A percentile compares a stretch with the other conserved stretches of the same genome.
Evolutionary conservation across 2,888 invertebrate genomes (phyloP).

Genomic region (Odontothrips loti): DNA sequence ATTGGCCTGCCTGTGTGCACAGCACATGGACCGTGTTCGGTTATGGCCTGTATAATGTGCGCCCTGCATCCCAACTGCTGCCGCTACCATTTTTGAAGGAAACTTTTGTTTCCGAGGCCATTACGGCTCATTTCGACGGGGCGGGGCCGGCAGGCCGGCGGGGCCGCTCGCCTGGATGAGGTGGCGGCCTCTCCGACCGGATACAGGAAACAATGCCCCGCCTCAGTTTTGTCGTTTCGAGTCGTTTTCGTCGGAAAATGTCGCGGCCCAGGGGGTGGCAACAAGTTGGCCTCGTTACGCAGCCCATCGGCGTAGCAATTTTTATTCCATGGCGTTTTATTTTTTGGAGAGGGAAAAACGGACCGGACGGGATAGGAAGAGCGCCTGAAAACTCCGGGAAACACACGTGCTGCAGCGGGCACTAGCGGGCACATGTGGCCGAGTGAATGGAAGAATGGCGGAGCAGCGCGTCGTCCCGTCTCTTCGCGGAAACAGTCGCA

Average conservation of each 20-base stretch:
- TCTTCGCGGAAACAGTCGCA: neutral
- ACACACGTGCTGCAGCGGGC: neutral
- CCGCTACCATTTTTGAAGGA: constrained; percentile 2
- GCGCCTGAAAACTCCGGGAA: neutral
- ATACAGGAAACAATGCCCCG: neutral
- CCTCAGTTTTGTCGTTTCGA: neutral
- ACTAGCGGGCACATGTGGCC: neutral
- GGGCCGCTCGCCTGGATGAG: neutral
- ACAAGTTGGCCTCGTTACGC: neutral
- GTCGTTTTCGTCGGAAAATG: no score
- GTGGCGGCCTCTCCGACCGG: neutral
- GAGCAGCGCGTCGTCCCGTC: neutral
- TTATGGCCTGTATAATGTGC: neutral
- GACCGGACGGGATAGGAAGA: no score
- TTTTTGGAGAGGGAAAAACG: no score
- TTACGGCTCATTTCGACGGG: constrained; percentile 4
- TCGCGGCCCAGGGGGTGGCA: neutral
- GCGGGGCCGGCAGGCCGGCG: neutral
- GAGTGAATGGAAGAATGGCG: neutral
- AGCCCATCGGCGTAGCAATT: no score
- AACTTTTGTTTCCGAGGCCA: constrained; percentile 20
- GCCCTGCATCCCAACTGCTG: neutral
- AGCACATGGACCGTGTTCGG: neutral
- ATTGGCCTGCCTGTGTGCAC: neutral
- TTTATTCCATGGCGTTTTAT: no score